phyloP scores from a whole-genome alignment of 2,888 invertebrate genomes.

The Pristionchus japonicus region DNA sequence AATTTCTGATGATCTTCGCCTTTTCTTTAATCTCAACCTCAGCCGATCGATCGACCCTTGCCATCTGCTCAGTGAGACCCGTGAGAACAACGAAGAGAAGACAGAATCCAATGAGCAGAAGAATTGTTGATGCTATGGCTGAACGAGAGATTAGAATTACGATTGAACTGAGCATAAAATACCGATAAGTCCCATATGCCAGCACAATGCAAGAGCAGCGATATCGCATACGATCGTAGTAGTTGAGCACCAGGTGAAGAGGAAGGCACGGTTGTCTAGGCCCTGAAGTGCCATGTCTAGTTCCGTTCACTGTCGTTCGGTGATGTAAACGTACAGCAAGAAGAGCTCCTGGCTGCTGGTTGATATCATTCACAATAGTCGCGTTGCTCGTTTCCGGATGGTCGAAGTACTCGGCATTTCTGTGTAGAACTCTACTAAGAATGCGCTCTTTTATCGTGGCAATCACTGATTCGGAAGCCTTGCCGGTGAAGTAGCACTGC shows the following conservation, averaged over 20 bases:
- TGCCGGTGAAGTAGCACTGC: slow-evolving; percentile 12
- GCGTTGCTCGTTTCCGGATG: slow-evolving; percentile 13
- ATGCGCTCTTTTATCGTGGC: neutral
- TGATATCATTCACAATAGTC: slow-evolving; percentile 9
- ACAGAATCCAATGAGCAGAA: neutral
- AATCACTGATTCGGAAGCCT: slow-evolving; percentile 14
- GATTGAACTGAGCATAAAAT: neutral
- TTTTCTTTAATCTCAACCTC: neutral
- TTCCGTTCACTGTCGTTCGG: too few species aligned
- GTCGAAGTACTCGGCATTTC: slow-evolving; percentile 6
- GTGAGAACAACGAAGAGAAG: neutral
- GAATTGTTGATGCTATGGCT: too few species aligned
- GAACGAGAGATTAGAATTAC: neutral
- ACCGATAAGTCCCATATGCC: slow-evolving; percentile 1
- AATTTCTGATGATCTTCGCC: neutral
- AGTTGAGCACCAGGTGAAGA: slow-evolving; percentile 51
- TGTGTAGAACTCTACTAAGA: neutral
- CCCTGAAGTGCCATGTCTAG: slow-evolving; percentile 52
- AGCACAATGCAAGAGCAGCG: neutral
- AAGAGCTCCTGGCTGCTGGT: neutral
- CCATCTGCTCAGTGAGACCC: neutral
- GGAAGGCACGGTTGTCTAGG: slow-evolving; percentile 57
- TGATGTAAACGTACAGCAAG: neutral
- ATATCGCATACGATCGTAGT: neutral
- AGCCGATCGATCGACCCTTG: neutral